Base-by-base conservation (phyloP, 2,888 invertebrate species). In the Nemotelus nigrinus region DNA sequence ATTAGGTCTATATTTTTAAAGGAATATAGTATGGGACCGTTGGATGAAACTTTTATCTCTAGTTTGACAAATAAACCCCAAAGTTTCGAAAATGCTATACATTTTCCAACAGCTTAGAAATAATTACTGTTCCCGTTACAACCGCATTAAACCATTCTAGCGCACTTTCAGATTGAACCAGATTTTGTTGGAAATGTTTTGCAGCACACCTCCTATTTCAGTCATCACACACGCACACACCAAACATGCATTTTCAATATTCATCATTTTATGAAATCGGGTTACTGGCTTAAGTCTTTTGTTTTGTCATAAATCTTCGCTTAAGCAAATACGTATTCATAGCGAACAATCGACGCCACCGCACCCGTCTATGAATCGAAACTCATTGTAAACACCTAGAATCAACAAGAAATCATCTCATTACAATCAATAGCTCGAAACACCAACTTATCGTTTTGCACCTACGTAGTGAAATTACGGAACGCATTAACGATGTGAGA, bases 231-330 rank as follows among this genome's bases (percentile, higher is more conserved):
- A 57, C 58, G 5, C n/a, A 8, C 4, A 58, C 39, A 39, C n/a
- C 3, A 4, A 58, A 10, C 58, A 58, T 58, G 2, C 1, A 58
- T 58, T 58, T 58, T 58, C 58, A 6, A 39, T n/a, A n/a, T 10
- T 53, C 53, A 53, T 8, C 39, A 39, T 58, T 58, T n/a, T 6
- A n/a, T 58, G 58, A 25, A 25, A 63, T 39, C 68, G 10, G 41
- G 68, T 68, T 68, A 68, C 68, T 68, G 50, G 5, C 50, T 50
- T 68, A 68, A 68, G 50, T 68, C 68, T 68, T 68, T 68, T 25
- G 68, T 39, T 68, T 68, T 50, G 4, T 3, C 58, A 39, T 2
- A 58, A n/a, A n/a, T 53, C 6, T 53, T 8, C 7, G 10, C 10
- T 53, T 8, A 6, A 53, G 10, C 6, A 53, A 53, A 53, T 8